Evolutionary conservation across 2,797 vertebrate genomes (phyloP), one percentile per base, ranked within the genome.

Genomic region (Neostethus bicornis): DNA sequence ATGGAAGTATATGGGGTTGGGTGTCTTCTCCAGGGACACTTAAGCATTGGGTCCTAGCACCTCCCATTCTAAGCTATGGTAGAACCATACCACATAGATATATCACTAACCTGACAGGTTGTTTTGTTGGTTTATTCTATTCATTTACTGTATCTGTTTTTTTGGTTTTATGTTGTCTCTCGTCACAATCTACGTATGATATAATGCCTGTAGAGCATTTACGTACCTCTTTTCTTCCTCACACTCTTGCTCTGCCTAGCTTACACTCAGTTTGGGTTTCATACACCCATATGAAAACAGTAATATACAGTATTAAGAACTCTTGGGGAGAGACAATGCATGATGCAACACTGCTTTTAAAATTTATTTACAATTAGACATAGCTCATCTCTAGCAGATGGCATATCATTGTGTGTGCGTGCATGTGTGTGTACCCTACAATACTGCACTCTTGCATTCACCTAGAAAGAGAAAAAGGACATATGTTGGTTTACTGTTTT

Each of bases 291-390:
- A 51, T 61, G 56, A 66, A 68, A 67, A 66, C 60, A 73, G 43
- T 55, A 51, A 77, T 81, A 68, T 67, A 75, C 65, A 77, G 80
- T 75, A 78, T 38, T 31, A 46, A 56, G 73, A 70, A 70, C 79
- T 77, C 66, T 70, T 74, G 59, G 74, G 74, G 70, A 60, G 55
- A 68, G 67, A 66, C 73, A 50, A 58, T 77, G 64, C 66, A 64
- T 64, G 44, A 66, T 55, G 66, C 79, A 66, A 65, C 9, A 41
- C 61, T 49, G 42, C 62, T 61, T 54, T 51, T 60, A 49, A 45
- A 56, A 62, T 35, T 59, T 85, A 77, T 79, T 84, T 66, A 74
- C 53, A 77, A 38, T 49, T 56, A 55, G 45, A 61, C 16, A 51
- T 46, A 46, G 68, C 43, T 65, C 66, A 77, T 47, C 37, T 44